Evolutionary conservation across 2,113 vertebrate genomes (phyloP), one percentile per base, ranked within the genome.

Genomic region (Carettochelys insculpta): DNA sequence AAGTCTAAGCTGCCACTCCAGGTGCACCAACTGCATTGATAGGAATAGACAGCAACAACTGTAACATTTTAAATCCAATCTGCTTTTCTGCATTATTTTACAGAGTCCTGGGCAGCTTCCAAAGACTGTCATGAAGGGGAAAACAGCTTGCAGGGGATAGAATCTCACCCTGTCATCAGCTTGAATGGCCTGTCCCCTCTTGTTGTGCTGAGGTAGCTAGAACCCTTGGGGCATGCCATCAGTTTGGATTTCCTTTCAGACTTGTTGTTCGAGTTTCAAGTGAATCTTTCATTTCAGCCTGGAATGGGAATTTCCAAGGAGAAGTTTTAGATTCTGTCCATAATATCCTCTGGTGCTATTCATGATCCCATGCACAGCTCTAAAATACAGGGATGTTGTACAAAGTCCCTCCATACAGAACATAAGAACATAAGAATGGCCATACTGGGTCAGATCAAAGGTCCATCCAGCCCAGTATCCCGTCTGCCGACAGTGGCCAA

Each of bases 51-150:
- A 0, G 3, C 53, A 31, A 90, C 76, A 24, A 71, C 12, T 51
- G 56, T 56, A 88, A 83, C 8, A 20, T 77, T 95, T 94, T 79
- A 84, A 87, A 77, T 87, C 83, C 53, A 68, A 19, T 56, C n/a
- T 5, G 0, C 52, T 27, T 58, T 5, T 68, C 56, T 25, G 19
- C 53, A 76, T 11, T 61, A 61, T 83, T 80, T 25, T 43, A 25
- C 6, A 14, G 22, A 73, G 41, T 14, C 12, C 41, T 14, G 6
- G 25, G 52, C 20, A 43, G 53, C 65, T 79, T 82, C 90, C 88
- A 88, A 41, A 58, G 41, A 14, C 73, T 41, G 53, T 24, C 47
- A 85, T 77, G 80, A 82, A 95, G 53, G 27, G 65, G 20, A 85
- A 87, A 91, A 77, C 43, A 11, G 11, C 31, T 58, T 22, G 3